Base-by-base conservation (phyloP, 1,140 invertebrate genomes). In the Drosophila varians region DNA sequence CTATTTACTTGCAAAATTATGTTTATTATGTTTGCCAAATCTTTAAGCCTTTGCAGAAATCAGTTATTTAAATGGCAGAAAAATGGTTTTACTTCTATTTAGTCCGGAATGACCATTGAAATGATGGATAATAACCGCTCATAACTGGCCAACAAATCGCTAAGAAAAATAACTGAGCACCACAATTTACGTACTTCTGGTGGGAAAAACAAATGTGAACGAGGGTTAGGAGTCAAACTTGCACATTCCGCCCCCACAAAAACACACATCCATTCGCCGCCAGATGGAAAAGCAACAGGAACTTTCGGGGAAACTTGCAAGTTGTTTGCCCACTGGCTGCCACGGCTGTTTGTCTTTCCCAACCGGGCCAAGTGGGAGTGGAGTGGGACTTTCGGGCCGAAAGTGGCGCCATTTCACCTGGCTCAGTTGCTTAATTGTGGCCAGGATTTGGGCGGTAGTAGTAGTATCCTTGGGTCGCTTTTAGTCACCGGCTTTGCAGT, bases 381-480 rank as follows among this genome's bases (percentile, higher is more conserved):
- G 48, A 46, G 4, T 51, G 28, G 21, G 34, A 5, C 1, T 8
- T 18, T 47, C n/a, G 45, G 56, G 48, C 31, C 40, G 28, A 36
- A 64, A 52, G 72, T 53, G 54, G 45, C 51, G 12, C 26, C 21
- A 48, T 56, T 26, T 31, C 45, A 74, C 60, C 71, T 43, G 60
- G 38, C 52, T 52, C 23, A 71, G 77, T 64, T 68, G 61, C 46
- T 53, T 86, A 80, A 84, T 73, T 78, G 71, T 72, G 64, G 56
- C 55, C 64, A 69, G 56, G 54, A 72, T 78, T 64, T 73, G 4
- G 64, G n/a, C n/a, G n/a, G 70, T 31, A 60, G 49, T 11, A 18
- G 49, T 46, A 31, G 31, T 53, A 46, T 55, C 43, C 61, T 31
- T 46, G 58, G 69, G 34, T 58, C 42, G 56, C 42, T 21, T 56